These are phyloP conservation scores for Notospermus geniculatus DNA, from an alignment of 1,140 invertebrate species.

Conservation along the genomic window DNA sequence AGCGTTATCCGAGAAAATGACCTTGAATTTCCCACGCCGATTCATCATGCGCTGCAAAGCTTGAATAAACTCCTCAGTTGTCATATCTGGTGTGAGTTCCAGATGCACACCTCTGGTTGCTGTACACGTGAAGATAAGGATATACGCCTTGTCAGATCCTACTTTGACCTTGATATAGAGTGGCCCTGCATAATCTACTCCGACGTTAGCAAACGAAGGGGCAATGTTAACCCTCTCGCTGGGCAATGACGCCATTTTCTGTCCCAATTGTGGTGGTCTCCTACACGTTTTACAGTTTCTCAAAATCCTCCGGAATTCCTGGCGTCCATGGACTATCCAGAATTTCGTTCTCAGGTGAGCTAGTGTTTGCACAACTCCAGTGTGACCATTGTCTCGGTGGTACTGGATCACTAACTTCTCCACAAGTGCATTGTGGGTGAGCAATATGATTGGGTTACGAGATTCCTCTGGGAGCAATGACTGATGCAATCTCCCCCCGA, in stretches of 20 bases:
- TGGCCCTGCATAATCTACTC: conserved; percentile 1
- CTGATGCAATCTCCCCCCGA: background rate
- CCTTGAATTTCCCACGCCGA: background rate
- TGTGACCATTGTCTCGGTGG: background rate
- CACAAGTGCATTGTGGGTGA: background rate
- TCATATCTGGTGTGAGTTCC: background rate
- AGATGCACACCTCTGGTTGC: background rate
- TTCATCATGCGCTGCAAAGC: background rate
- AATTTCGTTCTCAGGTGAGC: background rate
- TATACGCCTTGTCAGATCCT: background rate
- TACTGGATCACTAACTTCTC: background rate
- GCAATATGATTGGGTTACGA: background rate
- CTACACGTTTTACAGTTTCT: background rate
- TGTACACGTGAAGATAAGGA: background rate
- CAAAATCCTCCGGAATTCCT: background rate
- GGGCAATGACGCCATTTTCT: conserved; percentile 4
- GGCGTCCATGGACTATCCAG: background rate
- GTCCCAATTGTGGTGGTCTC: background rate
- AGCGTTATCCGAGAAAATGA: conserved; percentile 1
- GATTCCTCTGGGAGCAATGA: background rate
- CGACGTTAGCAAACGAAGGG: background rate
- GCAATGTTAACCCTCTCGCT: background rate
- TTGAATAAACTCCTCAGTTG: background rate
- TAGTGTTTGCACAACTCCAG: background rate
- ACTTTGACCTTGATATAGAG: background rate